Conservation (phyloP, 2,888 invertebrate species). For the Drosophila borealis region DNA sequence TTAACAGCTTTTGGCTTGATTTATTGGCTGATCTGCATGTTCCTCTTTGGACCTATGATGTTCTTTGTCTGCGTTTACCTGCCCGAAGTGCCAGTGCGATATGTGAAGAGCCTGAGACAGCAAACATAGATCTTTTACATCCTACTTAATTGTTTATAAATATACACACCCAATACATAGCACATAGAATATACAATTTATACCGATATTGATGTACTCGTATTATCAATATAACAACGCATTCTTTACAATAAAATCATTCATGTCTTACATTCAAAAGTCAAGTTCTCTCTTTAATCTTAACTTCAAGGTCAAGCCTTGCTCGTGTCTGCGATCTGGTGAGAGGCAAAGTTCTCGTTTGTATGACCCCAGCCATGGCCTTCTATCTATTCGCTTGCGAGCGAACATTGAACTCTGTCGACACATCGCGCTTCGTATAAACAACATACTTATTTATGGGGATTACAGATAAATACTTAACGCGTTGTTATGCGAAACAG, state of each 20-base stretch:
- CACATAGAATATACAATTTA: conserved; percentile 47
- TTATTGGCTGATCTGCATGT: conserved; percentile 88
- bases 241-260: conserved; percentile 45
- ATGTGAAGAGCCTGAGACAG: conserved; percentile 86
- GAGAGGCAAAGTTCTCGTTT: conserved; percentile 1
- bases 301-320: conserved; percentile 24
- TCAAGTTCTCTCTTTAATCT: conserved; percentile 3
- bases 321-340: conserved; percentile 6
- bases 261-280: conserved; percentile 22
- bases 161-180: conserved; percentile 19
- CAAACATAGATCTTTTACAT: conserved; percentile 55
- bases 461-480: background rate
- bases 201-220: conserved; percentile 45
- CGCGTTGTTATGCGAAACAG: background rate
- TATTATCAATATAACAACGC: conserved; percentile 29
- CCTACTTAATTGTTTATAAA: conserved; percentile 31
- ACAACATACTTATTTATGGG: background rate
- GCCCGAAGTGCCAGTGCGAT: conserved; percentile 89
- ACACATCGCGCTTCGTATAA: background rate
- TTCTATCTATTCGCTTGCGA: conserved; percentile 30
- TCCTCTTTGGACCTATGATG: conserved; percentile 89
- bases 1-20: conserved; percentile 81
- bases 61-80: conserved; percentile 87
- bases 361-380: conserved; percentile 20
- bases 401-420: conserved; percentile 42